Evolutionary conservation across 2,797 vertebrate species (phyloP).

Genomic region (Premnoplex brunnescens): DNA sequence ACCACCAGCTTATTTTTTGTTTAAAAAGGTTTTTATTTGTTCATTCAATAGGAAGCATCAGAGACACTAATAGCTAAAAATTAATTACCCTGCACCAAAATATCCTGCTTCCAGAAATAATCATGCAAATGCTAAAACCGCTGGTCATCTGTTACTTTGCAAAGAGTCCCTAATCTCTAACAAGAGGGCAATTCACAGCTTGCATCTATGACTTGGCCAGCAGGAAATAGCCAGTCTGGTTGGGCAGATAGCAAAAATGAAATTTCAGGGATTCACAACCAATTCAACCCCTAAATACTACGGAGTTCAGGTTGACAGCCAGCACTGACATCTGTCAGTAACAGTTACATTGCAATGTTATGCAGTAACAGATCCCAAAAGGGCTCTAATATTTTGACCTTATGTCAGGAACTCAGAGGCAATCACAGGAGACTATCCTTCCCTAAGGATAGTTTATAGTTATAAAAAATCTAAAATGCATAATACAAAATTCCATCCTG

Average conservation of each 20-base stretch:
- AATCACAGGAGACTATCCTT: background rate
- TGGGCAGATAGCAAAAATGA: background rate
- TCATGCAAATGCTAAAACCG: background rate
- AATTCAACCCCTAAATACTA: background rate
- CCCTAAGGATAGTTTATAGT: fast-evolving
- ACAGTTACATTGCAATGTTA: background rate
- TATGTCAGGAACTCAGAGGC: background rate
- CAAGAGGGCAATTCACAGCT: background rate
- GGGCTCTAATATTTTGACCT: background rate
- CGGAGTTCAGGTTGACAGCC: background rate
- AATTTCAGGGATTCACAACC: background rate
- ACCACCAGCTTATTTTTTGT: background rate
- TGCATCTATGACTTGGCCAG: background rate
- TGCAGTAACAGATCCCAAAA: background rate
- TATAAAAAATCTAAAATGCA: background rate
- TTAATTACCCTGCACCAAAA: background rate
- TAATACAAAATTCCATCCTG: background rate
- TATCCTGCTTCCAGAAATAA: conserved; percentile 23
- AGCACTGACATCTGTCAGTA: background rate
- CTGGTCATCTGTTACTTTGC: background rate
- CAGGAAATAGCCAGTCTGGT: background rate
- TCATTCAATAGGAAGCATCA: background rate
- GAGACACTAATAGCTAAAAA: background rate
- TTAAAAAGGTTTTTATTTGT: background rate
- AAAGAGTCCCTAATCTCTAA: background rate